Conservation (phyloP, 2,888 invertebrate species). For the Tetropium fuscum region DNA sequence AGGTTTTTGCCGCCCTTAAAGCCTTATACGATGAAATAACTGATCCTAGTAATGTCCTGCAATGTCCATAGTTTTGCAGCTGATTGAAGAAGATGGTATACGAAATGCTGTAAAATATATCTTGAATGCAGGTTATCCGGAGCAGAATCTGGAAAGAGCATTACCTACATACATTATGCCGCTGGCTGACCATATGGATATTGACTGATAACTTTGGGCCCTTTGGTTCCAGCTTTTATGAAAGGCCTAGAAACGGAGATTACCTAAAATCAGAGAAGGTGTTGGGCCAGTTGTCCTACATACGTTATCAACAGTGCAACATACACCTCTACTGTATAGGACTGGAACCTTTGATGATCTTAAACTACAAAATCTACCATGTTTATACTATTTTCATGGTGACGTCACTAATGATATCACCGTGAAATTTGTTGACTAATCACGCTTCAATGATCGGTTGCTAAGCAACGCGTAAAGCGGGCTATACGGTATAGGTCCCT, state of each 20-base stretch:
- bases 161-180: constrained; percentile 75
- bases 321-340: too few species aligned
- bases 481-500: too few species aligned
- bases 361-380: too few species aligned
- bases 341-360: too few species aligned
- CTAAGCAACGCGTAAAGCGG: too few species aligned
- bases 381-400: too few species aligned
- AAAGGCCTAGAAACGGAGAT: constrained; percentile 68
- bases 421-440: too few species aligned
- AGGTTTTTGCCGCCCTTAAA: constrained; percentile 70
- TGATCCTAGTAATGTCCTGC: constrained; percentile 71
- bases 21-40: constrained; percentile 73
- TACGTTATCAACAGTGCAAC: too few species aligned
- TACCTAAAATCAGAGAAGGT: too few species aligned
- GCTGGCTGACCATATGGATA: constrained; percentile 76
- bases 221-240: constrained; percentile 77
- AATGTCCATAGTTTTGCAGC: constrained; percentile 71
- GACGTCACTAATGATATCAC: too few species aligned
- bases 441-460: too few species aligned
- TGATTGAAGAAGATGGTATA: constrained; percentile 53
- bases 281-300: too few species aligned
- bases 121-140: constrained; percentile 60
- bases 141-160: constrained; percentile 72
- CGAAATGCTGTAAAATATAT: constrained; percentile 66
- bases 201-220: constrained; percentile 73